Conservation (phyloP, 2,113 vertebrate genomes). For the rat (Rattus norvegicus) region DNA sequence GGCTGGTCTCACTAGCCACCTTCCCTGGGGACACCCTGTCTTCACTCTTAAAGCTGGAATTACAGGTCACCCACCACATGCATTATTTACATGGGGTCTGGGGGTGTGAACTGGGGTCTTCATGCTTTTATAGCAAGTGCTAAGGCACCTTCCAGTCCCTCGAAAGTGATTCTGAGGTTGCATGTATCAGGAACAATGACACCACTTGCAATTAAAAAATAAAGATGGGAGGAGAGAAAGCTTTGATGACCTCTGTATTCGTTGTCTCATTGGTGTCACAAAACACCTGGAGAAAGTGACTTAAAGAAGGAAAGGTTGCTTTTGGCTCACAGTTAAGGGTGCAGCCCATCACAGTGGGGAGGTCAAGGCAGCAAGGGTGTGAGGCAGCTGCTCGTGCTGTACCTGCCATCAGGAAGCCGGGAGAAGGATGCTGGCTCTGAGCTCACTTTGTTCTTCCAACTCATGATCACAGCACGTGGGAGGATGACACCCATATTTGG, state of each 20-base stretch:
- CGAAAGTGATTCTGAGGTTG: not conserved
- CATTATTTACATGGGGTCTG: not conserved
- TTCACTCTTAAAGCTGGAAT: not conserved
- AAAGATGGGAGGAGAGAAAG: not conserved
- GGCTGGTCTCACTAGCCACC: not conserved
- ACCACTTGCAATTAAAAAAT: not conserved
- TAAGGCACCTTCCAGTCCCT: not conserved
- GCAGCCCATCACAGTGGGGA: not conserved
- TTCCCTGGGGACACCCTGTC: not conserved
- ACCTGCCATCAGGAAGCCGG: not conserved
- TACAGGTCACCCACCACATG: not conserved
- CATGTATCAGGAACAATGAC: not conserved
- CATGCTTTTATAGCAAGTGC: not conserved
- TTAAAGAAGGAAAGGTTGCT: not conserved
- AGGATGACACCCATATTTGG: not conserved
- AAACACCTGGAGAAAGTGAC: not conserved
- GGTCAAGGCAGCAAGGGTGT: not conserved
- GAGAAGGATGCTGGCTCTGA: not conserved
- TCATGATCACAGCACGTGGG: not conserved
- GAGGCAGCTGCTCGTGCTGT: not conserved
- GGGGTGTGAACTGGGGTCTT: not conserved
- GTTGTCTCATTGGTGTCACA: not conserved
- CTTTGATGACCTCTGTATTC: not conserved
- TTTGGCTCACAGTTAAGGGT: not conserved
- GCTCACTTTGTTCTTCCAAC: not conserved